Evolutionary conservation across 2,888 invertebrate species (phyloP).

Genomic region (Drepana falcataria): DNA sequence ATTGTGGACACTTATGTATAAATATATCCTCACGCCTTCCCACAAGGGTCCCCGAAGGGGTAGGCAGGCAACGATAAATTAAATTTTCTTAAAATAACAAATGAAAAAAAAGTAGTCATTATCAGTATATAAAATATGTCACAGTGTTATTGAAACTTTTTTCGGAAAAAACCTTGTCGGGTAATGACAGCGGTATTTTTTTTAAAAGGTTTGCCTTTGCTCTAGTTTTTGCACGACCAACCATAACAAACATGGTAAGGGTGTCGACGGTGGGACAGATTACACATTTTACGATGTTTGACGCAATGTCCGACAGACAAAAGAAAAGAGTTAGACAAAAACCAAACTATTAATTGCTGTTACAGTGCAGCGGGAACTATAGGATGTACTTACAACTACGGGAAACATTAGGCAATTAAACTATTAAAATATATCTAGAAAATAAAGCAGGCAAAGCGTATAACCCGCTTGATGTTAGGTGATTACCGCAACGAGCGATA

Average conservation of each 20-base stretch:
- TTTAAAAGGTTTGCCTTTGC: constrained; percentile 36
- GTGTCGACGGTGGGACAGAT: constrained; percentile 11
- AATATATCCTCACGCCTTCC: no score
- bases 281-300: constrained; percentile 21
- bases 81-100: no score
- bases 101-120: no score
- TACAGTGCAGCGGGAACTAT: constrained; percentile 30
- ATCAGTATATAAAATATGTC: no score
- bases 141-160: constrained; percentile 32
- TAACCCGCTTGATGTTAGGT: no score
- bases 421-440: no score
- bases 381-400: constrained; percentile 25
- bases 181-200: constrained; percentile 21
- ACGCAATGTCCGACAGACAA: constrained; percentile 29
- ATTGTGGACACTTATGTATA: no score
- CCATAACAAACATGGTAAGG: constrained; percentile 47
- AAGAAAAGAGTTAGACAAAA: constrained; percentile 54
- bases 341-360: constrained; percentile 37
- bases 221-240: constrained; percentile 48
- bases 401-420: not conserved
- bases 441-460: no score
- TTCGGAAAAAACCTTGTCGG: constrained; percentile 15
- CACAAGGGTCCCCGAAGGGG: no score
- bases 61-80: no score
- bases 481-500: no score